Base-by-base conservation (phyloP, 2,113 vertebrate genomes). In the Panthera tigris region DNA sequence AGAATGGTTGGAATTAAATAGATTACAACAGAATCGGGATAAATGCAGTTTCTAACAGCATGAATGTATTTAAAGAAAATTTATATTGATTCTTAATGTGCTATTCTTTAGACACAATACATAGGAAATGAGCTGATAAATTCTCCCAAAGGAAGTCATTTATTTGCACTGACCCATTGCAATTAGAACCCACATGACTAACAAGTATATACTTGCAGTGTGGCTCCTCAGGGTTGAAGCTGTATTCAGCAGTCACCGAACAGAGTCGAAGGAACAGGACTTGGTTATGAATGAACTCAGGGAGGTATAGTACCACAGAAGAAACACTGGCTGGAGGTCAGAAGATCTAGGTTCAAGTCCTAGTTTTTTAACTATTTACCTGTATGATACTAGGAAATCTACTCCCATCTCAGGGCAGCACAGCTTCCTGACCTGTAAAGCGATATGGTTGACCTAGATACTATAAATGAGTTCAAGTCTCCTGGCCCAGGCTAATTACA, bases 381-480 rank as follows among this genome's bases (percentile, higher is more conserved):
- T 97, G 8, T 5, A 68, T 0, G 0, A 39, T 16, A 11, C 27
- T 13, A 0, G 36, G 66, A 93, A 95, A 76, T 16, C 69, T 7
- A 48, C 39, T 97, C 90, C 89, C 21, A 63, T 31, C 87, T 93
- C 52, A 41, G 52, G 52, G 66, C 5, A 33, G 31, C 91, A 63
- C 82, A 78, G 21, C 92, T 97, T 88, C 65, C 94, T n/a, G 3
- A 88, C 74, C 55, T 82, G 52, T 92, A 85, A 98, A 82, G 52
- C 79, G 91, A 89, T 78, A 92, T 16, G 13, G 52, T 0, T 97
- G 88, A 97, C 88, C 97, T 95, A 98, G 41, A 97, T 94, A 91
- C n/a, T 89, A 66, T 78, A 95, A 97, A 97, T 91, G 94, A 97
- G 93, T 80, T 94, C 91, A 94, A 87, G 94, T 93, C 91, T 97